Percentiles rank a stretch among this genome's conserved stretches.
These are phyloP conservation scores for Catalaphyllia jardinei DNA, from an alignment of 64 coral and sea anemone genomes.

Conservation along the genomic window DNA sequence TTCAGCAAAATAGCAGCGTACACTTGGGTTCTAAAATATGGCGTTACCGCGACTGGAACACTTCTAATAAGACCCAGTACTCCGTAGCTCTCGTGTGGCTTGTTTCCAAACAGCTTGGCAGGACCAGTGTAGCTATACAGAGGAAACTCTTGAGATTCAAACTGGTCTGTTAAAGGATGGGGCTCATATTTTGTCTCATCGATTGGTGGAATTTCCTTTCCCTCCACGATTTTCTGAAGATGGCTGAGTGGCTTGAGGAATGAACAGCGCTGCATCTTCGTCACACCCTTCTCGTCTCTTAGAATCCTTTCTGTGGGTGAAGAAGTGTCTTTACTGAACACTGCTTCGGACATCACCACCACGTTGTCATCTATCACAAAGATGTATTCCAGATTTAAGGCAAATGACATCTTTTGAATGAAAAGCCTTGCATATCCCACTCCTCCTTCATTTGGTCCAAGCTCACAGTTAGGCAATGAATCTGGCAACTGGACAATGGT, in stretches of 20 bases:
- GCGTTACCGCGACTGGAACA: slow-evolving; percentile 19
- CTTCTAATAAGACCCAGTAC: slow-evolving; percentile 45
- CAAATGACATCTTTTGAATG: slow-evolving; percentile 46
- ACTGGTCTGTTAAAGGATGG: background rate
- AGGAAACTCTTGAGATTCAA: slow-evolving; percentile 5
- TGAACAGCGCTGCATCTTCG: slow-evolving; percentile 32
- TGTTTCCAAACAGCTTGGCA: slow-evolving; percentile 22
- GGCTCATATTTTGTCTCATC: background rate
- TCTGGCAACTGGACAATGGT: slow-evolving; percentile 50
- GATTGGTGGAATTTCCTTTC: slow-evolving; percentile 6
- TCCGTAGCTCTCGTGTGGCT: slow-evolving; percentile 31
- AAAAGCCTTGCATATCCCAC: slow-evolving; percentile 58
- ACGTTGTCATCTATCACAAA: slow-evolving; percentile 63
- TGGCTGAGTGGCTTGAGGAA: slow-evolving; percentile 31
- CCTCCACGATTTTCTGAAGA: slow-evolving; percentile 35
- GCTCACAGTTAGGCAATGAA: background rate
- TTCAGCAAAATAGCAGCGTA: slow-evolving; percentile 52
- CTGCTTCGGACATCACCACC: slow-evolving; percentile 48
- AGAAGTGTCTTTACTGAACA: background rate
- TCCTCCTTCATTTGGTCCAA: slow-evolving; percentile 27
- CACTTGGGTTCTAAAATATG: slow-evolving; percentile 41
- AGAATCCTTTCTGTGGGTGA: background rate
- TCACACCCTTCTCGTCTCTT: slow-evolving; percentile 40
- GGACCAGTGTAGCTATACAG: slow-evolving; percentile 54
- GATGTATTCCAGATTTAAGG: slow-evolving; percentile 42